These are phyloP conservation scores for Diploptera punctata DNA, from an alignment of 2,888 invertebrate species.

Conservation along the genomic window DNA sequence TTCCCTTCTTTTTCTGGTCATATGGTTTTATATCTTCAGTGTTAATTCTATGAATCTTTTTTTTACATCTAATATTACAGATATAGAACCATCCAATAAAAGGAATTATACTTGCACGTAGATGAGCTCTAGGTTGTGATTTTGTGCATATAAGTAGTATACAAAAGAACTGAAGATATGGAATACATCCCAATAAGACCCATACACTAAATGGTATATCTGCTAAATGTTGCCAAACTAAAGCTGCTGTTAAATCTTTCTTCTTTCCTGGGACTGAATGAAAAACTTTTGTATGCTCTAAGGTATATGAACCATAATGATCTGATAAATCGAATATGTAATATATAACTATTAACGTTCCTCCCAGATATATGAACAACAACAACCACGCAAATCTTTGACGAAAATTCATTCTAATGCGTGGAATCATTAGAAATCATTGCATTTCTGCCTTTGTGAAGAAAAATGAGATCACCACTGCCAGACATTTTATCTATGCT, in stretches of 20 bases:
- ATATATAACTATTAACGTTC: constrained; percentile 11
- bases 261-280: constrained; percentile 10
- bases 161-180: constrained; percentile 19
- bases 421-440: not conserved
- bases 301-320: constrained; percentile 15
- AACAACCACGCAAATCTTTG: constrained; percentile 21
- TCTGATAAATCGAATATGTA: constrained; percentile 21
- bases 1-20: not conserved
- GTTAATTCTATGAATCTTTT: not conserved
- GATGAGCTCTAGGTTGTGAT: constrained; percentile 17
- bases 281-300: constrained; percentile 11
- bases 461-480: too few relatives aligned
- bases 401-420: constrained; percentile 22
- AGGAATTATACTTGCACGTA: constrained; percentile 15
- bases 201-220: constrained; percentile 20
- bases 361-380: constrained; percentile 23
- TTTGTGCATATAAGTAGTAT: constrained; percentile 19
- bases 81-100: constrained; percentile 23
- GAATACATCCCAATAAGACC: constrained; percentile 13
- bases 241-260: not conserved
- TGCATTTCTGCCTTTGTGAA: too few relatives aligned
- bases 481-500: too few relatives aligned
- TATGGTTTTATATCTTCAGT: not conserved
- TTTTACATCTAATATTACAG: not conserved
- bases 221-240: constrained; percentile 23